Evolutionary conservation across 2,888 invertebrate species (phyloP).

Genomic region (Drosophila emarginata): DNA sequence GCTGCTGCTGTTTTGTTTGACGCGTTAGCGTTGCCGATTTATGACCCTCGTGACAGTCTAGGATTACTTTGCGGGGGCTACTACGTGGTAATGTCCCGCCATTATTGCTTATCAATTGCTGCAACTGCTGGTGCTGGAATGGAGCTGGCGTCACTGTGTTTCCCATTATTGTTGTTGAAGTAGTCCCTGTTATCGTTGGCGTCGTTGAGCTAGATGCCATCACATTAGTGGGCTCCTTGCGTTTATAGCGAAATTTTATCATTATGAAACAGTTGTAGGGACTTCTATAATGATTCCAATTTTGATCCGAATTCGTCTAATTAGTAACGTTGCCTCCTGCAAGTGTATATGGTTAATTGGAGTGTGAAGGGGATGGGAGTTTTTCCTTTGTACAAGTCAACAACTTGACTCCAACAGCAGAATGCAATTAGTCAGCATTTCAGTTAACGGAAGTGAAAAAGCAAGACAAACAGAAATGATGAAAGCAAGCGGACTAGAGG

Average conservation of each 20-base stretch:
- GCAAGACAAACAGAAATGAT: constrained; percentile 2
- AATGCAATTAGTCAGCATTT: constrained; percentile 10
- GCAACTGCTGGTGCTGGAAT: constrained; percentile 67
- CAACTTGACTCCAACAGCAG: background rate
- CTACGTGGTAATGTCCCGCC: constrained; percentile 80
- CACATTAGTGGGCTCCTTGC: constrained; percentile 84
- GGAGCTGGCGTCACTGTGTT: constrained; percentile 8
- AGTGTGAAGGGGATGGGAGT: background rate
- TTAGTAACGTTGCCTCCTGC: background rate
- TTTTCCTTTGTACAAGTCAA: constrained; percentile 20
- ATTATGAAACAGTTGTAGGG: constrained; percentile 74
- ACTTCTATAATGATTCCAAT: background rate
- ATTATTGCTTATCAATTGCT: constrained; percentile 68
- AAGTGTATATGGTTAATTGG: background rate
- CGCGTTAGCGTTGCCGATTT: constrained; percentile 80
- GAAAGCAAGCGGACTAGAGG: constrained; percentile 5
- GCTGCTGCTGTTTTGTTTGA: constrained; percentile 53
- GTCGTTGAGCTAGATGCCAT: constrained; percentile 45
- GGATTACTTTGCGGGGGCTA: constrained; percentile 74
- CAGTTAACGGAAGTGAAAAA: constrained; percentile 10
- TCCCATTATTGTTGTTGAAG: background rate
- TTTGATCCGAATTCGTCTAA: background rate
- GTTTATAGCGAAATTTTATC: constrained; percentile 87
- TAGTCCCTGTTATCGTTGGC: background rate
- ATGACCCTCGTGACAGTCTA: constrained; percentile 63